These are phyloP conservation scores for Gallinago paraguaiae DNA, from an alignment of 2,113 vertebrate genomes.

Conservation along the genomic window DNA sequence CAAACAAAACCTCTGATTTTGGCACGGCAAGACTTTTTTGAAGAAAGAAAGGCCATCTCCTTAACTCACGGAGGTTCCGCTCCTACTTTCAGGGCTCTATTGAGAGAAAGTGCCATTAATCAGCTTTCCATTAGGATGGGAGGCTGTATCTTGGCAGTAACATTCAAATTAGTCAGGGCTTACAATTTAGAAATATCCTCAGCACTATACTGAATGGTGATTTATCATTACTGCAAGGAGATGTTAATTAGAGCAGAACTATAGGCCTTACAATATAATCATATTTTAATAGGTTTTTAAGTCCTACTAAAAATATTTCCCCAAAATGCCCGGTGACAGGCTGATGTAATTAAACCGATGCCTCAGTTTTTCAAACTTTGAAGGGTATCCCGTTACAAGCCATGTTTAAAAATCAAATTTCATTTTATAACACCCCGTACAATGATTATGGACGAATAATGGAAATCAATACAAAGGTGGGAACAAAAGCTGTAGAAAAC, in stretches of 20 bases:
- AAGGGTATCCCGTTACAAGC: neutral
- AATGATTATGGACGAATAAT: slow-evolving; percentile 33
- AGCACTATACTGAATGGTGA: slow-evolving; percentile 6
- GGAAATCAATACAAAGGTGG: slow-evolving; percentile 6
- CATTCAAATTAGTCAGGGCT: slow-evolving; percentile 33
- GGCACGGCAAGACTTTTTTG: neutral
- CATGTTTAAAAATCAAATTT: slow-evolving; percentile 42
- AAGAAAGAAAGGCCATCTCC: neutral
- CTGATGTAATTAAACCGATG: slow-evolving; percentile 13
- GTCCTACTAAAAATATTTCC: slow-evolving; percentile 20
- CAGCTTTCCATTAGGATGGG: slow-evolving; percentile 35
- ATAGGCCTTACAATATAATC: slow-evolving; percentile 4
- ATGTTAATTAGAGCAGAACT: slow-evolving; percentile 56
- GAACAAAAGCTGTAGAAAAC: slow-evolving; percentile 28
- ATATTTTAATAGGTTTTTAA: slow-evolving; percentile 47
- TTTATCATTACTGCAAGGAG: slow-evolving; percentile 40
- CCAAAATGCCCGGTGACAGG: slow-evolving; percentile 30
- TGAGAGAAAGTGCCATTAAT: slow-evolving; percentile 40
- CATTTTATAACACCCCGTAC: slow-evolving; percentile 5
- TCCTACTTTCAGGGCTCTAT: neutral
- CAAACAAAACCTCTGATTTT: neutral
- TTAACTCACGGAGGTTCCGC: neutral
- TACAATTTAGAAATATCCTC: slow-evolving; percentile 29
- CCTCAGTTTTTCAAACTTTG: slow-evolving; percentile 25
- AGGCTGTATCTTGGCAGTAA: slow-evolving; percentile 16